phyloP scores from a whole-genome alignment of 2,888 invertebrate species.

The Laspeyria flexula region DNA sequence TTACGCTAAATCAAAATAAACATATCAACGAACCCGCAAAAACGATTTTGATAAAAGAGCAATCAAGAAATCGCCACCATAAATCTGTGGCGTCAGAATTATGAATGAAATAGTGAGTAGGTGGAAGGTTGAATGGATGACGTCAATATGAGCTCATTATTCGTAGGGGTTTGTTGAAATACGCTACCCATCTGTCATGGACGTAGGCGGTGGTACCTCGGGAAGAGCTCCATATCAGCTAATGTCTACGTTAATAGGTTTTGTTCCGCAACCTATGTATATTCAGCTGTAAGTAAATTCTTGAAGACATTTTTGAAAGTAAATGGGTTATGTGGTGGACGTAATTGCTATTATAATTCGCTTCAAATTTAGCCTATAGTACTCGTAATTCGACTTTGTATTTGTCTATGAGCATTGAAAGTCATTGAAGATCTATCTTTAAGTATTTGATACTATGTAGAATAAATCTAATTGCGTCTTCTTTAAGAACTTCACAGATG shows the following conservation, averaged over 20 bases:
- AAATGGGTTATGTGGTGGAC: not conserved
- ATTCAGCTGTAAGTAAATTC: not conserved
- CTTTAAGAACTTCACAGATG: slow-evolving; percentile 19
- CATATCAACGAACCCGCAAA: slow-evolving; percentile 16
- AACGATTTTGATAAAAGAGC: slow-evolving; percentile 29
- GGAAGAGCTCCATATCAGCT: not conserved
- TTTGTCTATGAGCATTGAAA: not conserved
- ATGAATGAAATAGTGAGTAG: slow-evolving; percentile 47
- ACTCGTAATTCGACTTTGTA: not conserved
- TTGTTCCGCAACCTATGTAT: not conserved
- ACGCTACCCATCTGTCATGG: slow-evolving; percentile 8
- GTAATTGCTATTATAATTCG: not conserved
- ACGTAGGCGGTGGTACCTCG: slow-evolving; percentile 5
- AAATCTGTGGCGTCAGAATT: slow-evolving; percentile 27
- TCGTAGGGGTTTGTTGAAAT: slow-evolving; percentile 39
- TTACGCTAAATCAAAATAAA: slow-evolving; percentile 21
- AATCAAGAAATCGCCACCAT: slow-evolving; percentile 30
- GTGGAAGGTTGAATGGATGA: slow-evolving; percentile 47
- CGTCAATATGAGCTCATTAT: slow-evolving; percentile 39
- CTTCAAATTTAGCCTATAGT: not conserved
- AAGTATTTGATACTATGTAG: slow-evolving; percentile 11
- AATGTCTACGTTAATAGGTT: not conserved
- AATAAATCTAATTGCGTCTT: slow-evolving; percentile 27
- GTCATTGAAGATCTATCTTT: slow-evolving; percentile 13
- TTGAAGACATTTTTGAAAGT: not conserved